Conservation (phyloP, 1,140 invertebrate genomes). For the Trinorchestia longiramus region DNA sequence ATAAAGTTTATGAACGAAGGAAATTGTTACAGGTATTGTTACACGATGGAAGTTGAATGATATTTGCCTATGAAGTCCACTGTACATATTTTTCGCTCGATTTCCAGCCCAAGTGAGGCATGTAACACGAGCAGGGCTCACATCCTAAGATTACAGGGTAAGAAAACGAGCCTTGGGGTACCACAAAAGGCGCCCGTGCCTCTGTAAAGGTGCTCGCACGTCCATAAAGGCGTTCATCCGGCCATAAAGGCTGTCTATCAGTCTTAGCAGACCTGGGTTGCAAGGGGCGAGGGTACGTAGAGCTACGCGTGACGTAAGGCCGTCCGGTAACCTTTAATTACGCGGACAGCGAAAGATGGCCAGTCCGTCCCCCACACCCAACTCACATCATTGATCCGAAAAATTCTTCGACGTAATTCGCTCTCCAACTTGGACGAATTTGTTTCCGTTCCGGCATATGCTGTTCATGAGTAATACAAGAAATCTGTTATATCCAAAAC, state of each 20-base stretch:
- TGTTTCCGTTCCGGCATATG: neutral
- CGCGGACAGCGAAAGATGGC: constrained; percentile 40
- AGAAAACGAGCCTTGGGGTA: neutral
- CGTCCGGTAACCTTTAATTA: constrained; percentile 12
- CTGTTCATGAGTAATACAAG: neutral
- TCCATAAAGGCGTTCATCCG: constrained; percentile 15
- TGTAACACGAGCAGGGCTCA: neutral
- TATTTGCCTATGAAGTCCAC: neutral
- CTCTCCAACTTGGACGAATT: neutral
- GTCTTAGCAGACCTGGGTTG: neutral
- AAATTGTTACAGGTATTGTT: neutral
- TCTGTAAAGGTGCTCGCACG: neutral
- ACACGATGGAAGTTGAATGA: neutral
- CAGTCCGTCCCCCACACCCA: neutral
- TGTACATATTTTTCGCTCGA: neutral
- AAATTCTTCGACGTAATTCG: constrained; percentile 10
- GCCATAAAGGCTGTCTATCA: constrained; percentile 4
- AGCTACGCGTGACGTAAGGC: constrained; percentile 24
- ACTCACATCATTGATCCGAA: neutral
- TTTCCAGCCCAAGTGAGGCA: neutral
- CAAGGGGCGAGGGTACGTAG: neutral
- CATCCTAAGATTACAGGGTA: constrained; percentile 1
- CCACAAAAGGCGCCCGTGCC: neutral
- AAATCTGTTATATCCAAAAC: neutral
- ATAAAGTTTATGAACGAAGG: too few relatives aligned